Conservation (phyloP, 2,113 vertebrate genomes). For the Mixornis gularis region DNA sequence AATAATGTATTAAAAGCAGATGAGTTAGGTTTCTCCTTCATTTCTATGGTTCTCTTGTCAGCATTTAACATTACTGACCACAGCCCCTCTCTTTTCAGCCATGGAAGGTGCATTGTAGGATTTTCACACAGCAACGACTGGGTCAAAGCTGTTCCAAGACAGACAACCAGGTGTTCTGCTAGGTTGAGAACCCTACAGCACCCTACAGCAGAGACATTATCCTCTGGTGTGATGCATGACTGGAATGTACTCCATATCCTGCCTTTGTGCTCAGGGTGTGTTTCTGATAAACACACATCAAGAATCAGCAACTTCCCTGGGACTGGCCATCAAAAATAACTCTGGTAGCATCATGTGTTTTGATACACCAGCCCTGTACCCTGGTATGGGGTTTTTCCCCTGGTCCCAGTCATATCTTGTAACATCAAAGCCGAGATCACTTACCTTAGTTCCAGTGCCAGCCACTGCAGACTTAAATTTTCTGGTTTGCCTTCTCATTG, state of each 20-base stretch:
- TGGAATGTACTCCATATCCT: not conserved
- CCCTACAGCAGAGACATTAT: not conserved
- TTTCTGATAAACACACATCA: not conserved
- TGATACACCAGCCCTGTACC: not conserved
- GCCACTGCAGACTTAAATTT: not conserved
- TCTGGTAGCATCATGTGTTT: not conserved
- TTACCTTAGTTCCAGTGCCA: not conserved
- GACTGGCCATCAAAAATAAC: not conserved
- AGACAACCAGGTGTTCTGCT: not conserved
- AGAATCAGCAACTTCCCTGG: not conserved
- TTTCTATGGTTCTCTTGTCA: not conserved
- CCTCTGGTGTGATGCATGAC: not conserved
- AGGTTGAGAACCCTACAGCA: not conserved
- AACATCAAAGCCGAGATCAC: not conserved
- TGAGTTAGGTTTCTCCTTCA: not conserved
- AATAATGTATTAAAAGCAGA: conserved; percentile 32
- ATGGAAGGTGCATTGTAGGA: not conserved
- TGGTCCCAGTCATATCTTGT: not conserved
- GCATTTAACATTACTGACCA: not conserved
- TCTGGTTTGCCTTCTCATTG: not conserved
- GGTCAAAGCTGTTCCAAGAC: not conserved
- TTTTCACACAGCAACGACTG: not conserved
- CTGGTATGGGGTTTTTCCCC: not conserved
- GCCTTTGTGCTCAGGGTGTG: not conserved
- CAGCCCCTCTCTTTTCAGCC: not conserved